Percentiles rank a stretch among this genome's conserved stretches.
Evolutionary conservation across 2,888 invertebrate genomes (phyloP).

Genomic region (Epistrophella euchroma): DNA sequence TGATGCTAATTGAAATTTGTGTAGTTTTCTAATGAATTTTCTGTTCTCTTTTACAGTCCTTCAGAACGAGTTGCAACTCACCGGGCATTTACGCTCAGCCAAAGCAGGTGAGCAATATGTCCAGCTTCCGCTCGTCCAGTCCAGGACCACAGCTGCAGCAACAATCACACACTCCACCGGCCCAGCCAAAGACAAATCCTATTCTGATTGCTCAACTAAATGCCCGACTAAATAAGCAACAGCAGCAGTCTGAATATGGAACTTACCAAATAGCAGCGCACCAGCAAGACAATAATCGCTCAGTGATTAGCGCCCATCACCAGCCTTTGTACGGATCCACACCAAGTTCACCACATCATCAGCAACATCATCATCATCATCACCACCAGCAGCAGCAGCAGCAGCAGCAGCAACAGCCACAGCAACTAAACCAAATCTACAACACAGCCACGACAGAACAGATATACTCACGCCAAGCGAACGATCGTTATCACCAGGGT

Average conservation of each 20-base stretch:
- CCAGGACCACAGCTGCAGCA: slow-evolving; percentile 81
- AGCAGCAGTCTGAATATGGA: slow-evolving; percentile 74
- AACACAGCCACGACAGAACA: slow-evolving; percentile 72
- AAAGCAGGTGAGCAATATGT: slow-evolving; percentile 83
- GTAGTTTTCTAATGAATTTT: slow-evolving; percentile 7
- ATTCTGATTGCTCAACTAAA: slow-evolving; percentile 84
- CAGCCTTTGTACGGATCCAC: slow-evolving; percentile 79
- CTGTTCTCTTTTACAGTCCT: slow-evolving; percentile 80
- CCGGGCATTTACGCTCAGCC: slow-evolving; percentile 84
- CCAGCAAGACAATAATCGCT: slow-evolving; percentile 74
- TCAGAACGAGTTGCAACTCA: slow-evolving; percentile 81
- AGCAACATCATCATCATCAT: slow-evolving; percentile 64
- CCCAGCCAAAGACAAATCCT: slow-evolving; percentile 83
- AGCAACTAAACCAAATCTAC: slow-evolving; percentile 76
- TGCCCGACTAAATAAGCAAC: slow-evolving; percentile 82
- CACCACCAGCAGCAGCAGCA: slow-evolving; percentile 75
- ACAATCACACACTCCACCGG: slow-evolving; percentile 79
- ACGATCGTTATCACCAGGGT: slow-evolving; percentile 75
- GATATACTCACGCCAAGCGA: slow-evolving; percentile 78
- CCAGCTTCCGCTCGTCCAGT: slow-evolving; percentile 83
- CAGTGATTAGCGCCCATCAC: slow-evolving; percentile 77
- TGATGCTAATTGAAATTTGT: not conserved
- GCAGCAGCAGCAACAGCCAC: slow-evolving; percentile 77
- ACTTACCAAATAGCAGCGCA: slow-evolving; percentile 63
- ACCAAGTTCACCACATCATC: slow-evolving; percentile 78